A percentile compares a stretch with the other conserved stretches of the same genome.
Evolutionary conservation across 2,797 vertebrate species (phyloP).

Genomic region (Sciaenops ocellatus): DNA sequence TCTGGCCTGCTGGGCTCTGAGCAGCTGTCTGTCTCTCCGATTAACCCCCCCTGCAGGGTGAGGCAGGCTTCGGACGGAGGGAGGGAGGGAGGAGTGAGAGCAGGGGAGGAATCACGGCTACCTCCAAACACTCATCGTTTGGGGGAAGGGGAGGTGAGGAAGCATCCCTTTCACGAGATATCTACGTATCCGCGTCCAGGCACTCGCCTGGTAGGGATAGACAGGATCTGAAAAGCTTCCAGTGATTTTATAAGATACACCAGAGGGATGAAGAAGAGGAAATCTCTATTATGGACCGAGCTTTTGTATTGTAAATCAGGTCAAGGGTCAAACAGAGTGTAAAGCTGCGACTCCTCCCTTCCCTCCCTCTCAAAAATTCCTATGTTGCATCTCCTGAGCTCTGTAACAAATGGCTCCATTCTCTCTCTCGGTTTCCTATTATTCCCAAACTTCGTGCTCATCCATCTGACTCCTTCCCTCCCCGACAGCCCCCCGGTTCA

Average conservation of each 20-base stretch:
- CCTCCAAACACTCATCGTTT: constrained; percentile 16
- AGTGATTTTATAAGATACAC: constrained; percentile 18
- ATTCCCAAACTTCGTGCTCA: not conserved
- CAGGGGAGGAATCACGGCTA: constrained; percentile 26
- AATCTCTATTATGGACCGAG: not conserved
- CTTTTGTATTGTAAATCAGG: constrained; percentile 39
- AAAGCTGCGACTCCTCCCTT: not conserved
- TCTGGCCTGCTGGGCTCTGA: constrained; percentile 71
- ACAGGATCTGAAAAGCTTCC: constrained; percentile 6
- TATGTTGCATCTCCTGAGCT: not conserved
- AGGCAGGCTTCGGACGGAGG: constrained; percentile 27
- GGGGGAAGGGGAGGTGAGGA: constrained; percentile 4
- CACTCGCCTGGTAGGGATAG: not conserved
- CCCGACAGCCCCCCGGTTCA: not conserved
- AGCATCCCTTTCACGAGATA: constrained; percentile 6
- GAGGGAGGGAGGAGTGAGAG: constrained; percentile 33
- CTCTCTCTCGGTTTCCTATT: not conserved
- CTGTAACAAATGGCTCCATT: not conserved
- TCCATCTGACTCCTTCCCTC: constrained; percentile 9
- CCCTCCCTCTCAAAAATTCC: constrained; percentile 5
- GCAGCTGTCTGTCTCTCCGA: constrained; percentile 79
- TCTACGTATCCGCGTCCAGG: not conserved
- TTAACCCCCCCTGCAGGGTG: constrained; percentile 68
- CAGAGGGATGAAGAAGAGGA: constrained; percentile 1
- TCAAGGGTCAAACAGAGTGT: constrained; percentile 33